phyloP scores from a whole-genome alignment of 2,888 invertebrate species.

The Rhagonycha fulva region DNA sequence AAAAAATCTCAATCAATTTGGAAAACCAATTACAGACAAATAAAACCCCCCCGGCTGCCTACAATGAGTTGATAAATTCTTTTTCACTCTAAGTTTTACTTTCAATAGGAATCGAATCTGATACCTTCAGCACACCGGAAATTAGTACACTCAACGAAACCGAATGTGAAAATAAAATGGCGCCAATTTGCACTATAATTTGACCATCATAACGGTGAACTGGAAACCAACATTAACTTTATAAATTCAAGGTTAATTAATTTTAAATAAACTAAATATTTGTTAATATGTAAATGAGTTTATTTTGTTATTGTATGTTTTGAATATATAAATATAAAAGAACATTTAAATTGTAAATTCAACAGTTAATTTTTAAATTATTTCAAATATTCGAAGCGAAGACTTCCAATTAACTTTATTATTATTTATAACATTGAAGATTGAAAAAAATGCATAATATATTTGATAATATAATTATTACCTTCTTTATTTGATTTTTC shows the following conservation, averaged over 20 bases:
- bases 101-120: too few species aligned
- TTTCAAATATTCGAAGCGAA: background rate
- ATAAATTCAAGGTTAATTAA: constrained; percentile 10
- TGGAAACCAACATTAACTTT: background rate
- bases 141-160: too few species aligned
- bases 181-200: background rate
- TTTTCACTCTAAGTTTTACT: too few species aligned
- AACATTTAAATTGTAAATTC: background rate
- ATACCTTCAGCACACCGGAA: too few species aligned
- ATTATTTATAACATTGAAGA: background rate
- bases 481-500: background rate
- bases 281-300: background rate
- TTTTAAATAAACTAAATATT: constrained; percentile 9
- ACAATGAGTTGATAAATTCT: too few species aligned
- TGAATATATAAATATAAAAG: background rate
- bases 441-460: background rate
- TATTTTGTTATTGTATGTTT: background rate
- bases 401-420: background rate
- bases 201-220: background rate
- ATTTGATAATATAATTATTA: background rate
- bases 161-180: background rate
- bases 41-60: too few species aligned
- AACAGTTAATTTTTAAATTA: background rate
- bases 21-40: too few species aligned
- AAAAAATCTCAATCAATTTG: too few species aligned